Percentiles rank a stretch among this genome's conserved stretches.
These are phyloP conservation scores for Platycheirus rosarum DNA, from an alignment of 2,888 invertebrate species.

Conservation along the genomic window DNA sequence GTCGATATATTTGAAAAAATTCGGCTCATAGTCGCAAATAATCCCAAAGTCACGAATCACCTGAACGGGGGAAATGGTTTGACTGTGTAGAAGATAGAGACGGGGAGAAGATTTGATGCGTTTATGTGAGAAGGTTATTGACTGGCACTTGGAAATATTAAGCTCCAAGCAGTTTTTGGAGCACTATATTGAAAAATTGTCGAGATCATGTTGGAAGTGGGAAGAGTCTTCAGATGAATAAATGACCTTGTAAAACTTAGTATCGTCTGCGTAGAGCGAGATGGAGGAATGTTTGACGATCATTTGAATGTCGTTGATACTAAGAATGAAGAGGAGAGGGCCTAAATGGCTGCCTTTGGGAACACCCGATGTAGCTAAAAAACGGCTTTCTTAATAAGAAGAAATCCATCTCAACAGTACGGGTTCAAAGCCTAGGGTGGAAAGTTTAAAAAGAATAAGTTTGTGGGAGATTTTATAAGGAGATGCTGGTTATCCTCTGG, in stretches of 20 bases:
- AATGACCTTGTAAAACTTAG: background rate
- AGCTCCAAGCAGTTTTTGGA: background rate
- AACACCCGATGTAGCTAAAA: background rate
- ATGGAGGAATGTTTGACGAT: background rate
- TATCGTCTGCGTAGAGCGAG: conserved; percentile 1
- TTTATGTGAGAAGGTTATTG: too few relatives aligned
- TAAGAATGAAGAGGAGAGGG: conserved; percentile 3
- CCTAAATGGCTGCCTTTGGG: background rate
- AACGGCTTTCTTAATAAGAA: too few relatives aligned
- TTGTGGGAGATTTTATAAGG: too few relatives aligned
- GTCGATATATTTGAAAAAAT: too few relatives aligned
- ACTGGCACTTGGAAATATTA: background rate
- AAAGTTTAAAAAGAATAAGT: too few relatives aligned
- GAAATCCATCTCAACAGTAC: too few relatives aligned
- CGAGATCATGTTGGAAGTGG: background rate
- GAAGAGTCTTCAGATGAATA: background rate
- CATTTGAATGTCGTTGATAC: background rate
- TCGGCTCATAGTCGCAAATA: too few relatives aligned
- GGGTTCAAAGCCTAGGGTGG: too few relatives aligned
- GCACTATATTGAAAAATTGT: too few relatives aligned
- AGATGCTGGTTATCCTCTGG: too few relatives aligned
- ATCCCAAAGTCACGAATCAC: too few relatives aligned
- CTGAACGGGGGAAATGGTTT: background rate
- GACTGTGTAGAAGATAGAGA: background rate
- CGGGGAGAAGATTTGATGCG: background rate